Conservation (phyloP, 2,888 invertebrate species). For the Plusia festucae region DNA sequence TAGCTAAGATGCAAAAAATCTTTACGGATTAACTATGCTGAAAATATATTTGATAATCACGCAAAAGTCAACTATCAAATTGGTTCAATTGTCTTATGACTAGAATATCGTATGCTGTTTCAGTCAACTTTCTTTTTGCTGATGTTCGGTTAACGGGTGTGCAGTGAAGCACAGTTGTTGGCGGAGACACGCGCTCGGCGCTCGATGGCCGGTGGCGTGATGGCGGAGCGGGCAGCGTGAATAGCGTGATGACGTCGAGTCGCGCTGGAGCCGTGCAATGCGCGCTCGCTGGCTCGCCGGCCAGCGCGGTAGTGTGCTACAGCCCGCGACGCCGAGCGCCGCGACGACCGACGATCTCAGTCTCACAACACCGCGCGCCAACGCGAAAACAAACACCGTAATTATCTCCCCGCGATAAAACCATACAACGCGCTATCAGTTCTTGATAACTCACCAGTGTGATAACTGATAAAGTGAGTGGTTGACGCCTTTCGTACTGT, state of each 20-base stretch:
- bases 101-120: slow-evolving; percentile 29
- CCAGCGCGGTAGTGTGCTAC: slow-evolving; percentile 70
- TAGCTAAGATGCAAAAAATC: no score
- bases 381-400: slow-evolving; percentile 82
- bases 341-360: slow-evolving; percentile 64
- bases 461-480: slow-evolving; percentile 87
- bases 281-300: slow-evolving; percentile 38
- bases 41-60: no score
- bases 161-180: slow-evolving; percentile 38
- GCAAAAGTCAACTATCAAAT: slow-evolving; percentile 15
- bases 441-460: slow-evolving; percentile 82
- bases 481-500: slow-evolving; percentile 76
- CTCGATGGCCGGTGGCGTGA: slow-evolving; percentile 21
- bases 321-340: slow-evolving; percentile 77
- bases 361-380: slow-evolving; percentile 44
- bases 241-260: slow-evolving; percentile 59
- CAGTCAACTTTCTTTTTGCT: slow-evolving; percentile 52
- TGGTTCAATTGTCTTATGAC: slow-evolving; percentile 20
- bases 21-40: no score
- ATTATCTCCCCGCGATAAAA: slow-evolving; percentile 85
- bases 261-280: slow-evolving; percentile 35
- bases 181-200: slow-evolving; percentile 13
- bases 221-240: no score
- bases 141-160: slow-evolving; percentile 40
- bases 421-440: slow-evolving; percentile 80